Evolutionary conservation across 2,888 invertebrate species (phyloP), one percentile per base, ranked within the genome.

Genomic region (Acrobasis repandana): DNA sequence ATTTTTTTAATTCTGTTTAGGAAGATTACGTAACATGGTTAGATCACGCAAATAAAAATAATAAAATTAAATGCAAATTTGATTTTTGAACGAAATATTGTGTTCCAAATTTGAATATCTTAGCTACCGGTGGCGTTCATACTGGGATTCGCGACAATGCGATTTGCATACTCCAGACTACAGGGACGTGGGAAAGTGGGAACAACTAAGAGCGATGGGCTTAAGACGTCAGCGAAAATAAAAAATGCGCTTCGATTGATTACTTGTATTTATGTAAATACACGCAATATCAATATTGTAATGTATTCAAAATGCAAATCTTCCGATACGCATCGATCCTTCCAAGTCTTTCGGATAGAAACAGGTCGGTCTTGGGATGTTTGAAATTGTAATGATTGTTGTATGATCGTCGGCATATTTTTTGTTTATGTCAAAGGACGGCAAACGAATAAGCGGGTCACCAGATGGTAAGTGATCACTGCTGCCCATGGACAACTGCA

Each of bases 181-280:
- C 62, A 66, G 65, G 67, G 68, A 74, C 87, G 83, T 88, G 88
- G 83, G 88, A 90, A 87, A 68, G 61, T 61, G 63, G 61, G 65
- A 60, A 50, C 16, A 28, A 50, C 50, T n/a, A 28, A 20, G 14
- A 14, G 8, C 18, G 54, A 54, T 54, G 64, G 67, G 64, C 47
- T 48, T 52, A 16, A 43, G 16, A 28, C 16, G 60, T 16, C 33
- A 61, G 65, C 65, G 6, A 28, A 69, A 64, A n/a, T n/a, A n/a
- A 67, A 64, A 52, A 56, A 56, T 74, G 70, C 65, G 69, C 54
- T 72, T 69, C 77, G 73, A 85, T 83, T 83, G 82, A 85, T 85
- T 79, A 72, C 77, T 77, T 66, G 71, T 69, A 74, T 74, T 78
- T 80, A 86, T 85, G 82, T 70, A 70, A 85, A 83, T 79, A 57